A percentile compares a stretch with the other conserved stretches of the same genome.
These are phyloP conservation scores for Agelaius phoeniceus DNA, from an alignment of 2,113 vertebrate genomes.

Conservation along the genomic window DNA sequence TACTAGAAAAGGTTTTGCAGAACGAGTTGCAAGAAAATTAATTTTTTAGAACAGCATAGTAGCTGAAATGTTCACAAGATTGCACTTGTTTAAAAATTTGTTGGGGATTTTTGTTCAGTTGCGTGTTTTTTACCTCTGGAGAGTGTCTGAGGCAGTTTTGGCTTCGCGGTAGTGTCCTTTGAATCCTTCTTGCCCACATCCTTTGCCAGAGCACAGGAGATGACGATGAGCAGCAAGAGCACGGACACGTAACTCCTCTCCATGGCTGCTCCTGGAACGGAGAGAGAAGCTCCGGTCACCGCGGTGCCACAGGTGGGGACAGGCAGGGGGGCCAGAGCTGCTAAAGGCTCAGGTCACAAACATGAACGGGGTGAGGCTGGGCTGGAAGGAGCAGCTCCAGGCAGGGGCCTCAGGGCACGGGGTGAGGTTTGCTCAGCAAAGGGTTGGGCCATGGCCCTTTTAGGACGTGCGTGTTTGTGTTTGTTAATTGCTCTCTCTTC, in stretches of 20 bases:
- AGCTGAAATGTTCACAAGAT: not conserved
- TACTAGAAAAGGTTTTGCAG: not conserved
- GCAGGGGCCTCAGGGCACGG: not conserved
- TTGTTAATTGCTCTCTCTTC: not conserved
- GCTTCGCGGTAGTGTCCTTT: slow-evolving; percentile 51
- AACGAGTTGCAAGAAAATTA: not conserved
- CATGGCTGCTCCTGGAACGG: slow-evolving; percentile 74
- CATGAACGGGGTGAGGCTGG: not conserved
- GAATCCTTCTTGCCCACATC: slow-evolving; percentile 73
- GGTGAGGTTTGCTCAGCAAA: not conserved
- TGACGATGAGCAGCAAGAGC: slow-evolving; percentile 80
- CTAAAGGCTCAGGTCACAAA: not conserved
- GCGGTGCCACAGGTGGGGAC: not conserved
- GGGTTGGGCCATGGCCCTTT: too few species aligned
- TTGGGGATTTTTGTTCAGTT: too few species aligned
- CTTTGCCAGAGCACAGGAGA: slow-evolving; percentile 79
- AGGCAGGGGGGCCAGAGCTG: not conserved
- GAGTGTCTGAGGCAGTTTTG: slow-evolving; percentile 87
- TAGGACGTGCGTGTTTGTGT: rapidly evolving
- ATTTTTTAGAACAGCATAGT: not conserved
- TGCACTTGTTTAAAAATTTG: not conserved
- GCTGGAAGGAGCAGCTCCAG: not conserved
- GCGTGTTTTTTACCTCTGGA: slow-evolving; percentile 85
- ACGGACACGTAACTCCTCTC: slow-evolving; percentile 73
- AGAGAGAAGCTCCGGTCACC: rapidly evolving